Evolutionary conservation across 2,113 vertebrate genomes (phyloP), one percentile per base, ranked within the genome.

Genomic region (Tetrax tetrax): DNA sequence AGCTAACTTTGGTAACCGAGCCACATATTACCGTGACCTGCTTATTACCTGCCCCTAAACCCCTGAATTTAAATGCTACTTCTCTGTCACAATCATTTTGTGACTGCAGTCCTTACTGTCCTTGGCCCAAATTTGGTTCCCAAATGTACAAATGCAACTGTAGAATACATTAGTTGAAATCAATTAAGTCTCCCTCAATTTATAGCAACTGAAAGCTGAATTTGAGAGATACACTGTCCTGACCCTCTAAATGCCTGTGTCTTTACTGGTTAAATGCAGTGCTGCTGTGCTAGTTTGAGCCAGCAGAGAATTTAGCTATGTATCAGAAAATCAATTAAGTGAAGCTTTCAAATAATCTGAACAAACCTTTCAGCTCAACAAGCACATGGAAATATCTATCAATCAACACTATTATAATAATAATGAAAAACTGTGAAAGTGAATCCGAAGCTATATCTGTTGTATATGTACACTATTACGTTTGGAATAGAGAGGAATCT

Each of bases 91-190:
- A 87, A 28, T 60, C 0, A 3, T 87, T 71, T 79, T 70, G 64
- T 87, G 56, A 24, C n/a, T 78, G 25, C 28, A 81, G 83, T 78
- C 79, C 64, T 81, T 75, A 14, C 43, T 75, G 92, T 78, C 93
- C 93, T 95, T 97, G 92, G 60, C 83, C 88, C 94, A 90, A 43
- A 86, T 95, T 75, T 88, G 33, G 19, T 47, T 85, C 51, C 35
- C 27, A 90, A 81, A 86, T 25, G 68, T 63, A 25, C 9, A 15
- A 72, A 50, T 59, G 24, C 64, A 92, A 59, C 43, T 94, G 47
- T 43, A 60, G 29, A 93, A 80, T 48, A 87, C 85, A 87, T 94
- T 95, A 94, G 65, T 14, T 83, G 83, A 93, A 92, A 97, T 95
- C 93, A 96, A 94, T 94, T 74, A 83, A 83, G 20, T 90, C 31